Percentiles rank a stretch among this genome's conserved stretches.
Evolutionary conservation across 2,888 invertebrate genomes (phyloP).

Genomic region (Prosopocoilus inquinatus): DNA sequence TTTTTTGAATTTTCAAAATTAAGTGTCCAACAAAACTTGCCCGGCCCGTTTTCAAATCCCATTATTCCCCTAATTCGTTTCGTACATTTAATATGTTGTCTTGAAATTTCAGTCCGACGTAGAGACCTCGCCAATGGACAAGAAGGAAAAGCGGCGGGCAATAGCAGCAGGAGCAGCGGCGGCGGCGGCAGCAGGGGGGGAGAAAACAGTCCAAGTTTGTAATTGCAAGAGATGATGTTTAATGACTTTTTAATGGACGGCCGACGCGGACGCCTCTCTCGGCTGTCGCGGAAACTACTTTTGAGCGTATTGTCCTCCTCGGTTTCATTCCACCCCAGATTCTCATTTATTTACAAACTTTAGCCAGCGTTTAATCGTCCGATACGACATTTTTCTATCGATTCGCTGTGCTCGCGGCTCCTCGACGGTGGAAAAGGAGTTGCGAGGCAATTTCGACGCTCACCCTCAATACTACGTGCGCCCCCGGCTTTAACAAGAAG

Average conservation of each 20-base stretch:
- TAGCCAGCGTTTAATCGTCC: too few relatives aligned
- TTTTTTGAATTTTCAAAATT: too few relatives aligned
- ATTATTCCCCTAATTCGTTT: too few relatives aligned
- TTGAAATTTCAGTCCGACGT: neutral
- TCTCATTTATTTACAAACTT: neutral
- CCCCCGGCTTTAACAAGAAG: constrained; percentile 18
- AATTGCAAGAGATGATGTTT: constrained; percentile 67
- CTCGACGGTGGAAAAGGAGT: neutral
- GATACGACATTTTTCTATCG: neutral
- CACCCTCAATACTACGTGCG: constrained; percentile 29
- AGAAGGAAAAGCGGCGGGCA: neutral
- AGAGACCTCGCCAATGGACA: neutral
- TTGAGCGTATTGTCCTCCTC: constrained; percentile 28
- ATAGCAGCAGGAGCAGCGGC: constrained; percentile 26
- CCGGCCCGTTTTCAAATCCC: too few relatives aligned
- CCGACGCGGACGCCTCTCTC: constrained; percentile 34
- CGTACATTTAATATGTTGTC: too few relatives aligned
- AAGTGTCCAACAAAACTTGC: too few relatives aligned
- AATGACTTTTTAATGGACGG: constrained; percentile 67
- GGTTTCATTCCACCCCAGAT: neutral
- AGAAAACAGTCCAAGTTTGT: constrained; percentile 48
- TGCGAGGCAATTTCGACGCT: neutral
- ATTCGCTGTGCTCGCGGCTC: neutral
- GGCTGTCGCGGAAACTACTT: constrained; percentile 30
- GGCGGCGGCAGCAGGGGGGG: constrained; percentile 25